Evolutionary conservation across 2,888 invertebrate species (phyloP).

Genomic region (Chrysotoxum bicinctum): DNA sequence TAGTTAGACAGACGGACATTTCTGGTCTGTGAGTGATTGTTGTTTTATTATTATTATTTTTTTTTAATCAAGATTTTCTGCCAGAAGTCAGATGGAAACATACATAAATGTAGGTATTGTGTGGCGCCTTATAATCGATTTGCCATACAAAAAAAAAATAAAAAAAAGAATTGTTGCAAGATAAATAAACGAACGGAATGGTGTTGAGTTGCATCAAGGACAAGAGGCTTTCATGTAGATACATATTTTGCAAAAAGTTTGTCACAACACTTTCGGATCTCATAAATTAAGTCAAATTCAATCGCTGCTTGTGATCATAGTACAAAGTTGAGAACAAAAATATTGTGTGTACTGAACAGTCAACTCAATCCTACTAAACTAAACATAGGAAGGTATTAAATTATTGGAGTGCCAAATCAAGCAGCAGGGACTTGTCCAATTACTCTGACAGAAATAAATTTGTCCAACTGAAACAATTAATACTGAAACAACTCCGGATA

Average conservation of each 20-base stretch:
- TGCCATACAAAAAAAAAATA: not conserved
- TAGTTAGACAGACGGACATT: conserved; percentile 43
- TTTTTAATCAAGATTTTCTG: conserved; percentile 1
- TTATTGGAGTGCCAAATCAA: too few species aligned
- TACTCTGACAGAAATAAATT: too few species aligned
- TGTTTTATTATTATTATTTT: conserved; percentile 1
- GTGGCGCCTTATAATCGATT: conserved; percentile 13
- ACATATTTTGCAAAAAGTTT: not conserved
- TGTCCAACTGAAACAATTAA: too few species aligned
- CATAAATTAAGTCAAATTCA: not conserved
- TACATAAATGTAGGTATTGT: not conserved
- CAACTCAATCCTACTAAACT: too few species aligned
- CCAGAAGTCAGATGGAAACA: not conserved
- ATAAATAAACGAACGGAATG: conserved; percentile 4
- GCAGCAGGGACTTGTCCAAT: too few species aligned
- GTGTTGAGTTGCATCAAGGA: not conserved
- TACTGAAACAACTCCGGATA: too few species aligned
- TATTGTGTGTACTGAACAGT: too few species aligned
- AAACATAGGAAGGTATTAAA: too few species aligned
- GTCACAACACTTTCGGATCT: not conserved
- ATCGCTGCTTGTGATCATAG: not conserved
- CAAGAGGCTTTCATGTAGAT: not conserved
- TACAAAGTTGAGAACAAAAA: too few species aligned
- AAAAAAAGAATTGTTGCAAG: not conserved
- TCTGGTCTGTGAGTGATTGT: conserved; percentile 42